phyloP scores from a whole-genome alignment of 2,113 vertebrate genomes.

The Hoplias malabaricus region DNA sequence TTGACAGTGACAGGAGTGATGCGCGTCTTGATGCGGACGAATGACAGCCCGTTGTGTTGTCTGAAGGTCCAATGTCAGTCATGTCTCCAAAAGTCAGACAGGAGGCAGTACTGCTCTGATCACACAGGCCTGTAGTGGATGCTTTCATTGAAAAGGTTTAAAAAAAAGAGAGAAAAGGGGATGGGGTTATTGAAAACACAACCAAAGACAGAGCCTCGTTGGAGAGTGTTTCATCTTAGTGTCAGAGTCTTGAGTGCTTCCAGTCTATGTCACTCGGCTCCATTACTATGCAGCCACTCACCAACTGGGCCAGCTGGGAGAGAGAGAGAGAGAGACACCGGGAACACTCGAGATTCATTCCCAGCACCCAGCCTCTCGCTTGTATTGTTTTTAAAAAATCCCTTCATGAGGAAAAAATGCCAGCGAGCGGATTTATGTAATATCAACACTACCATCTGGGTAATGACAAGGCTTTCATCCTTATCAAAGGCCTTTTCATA shows the following conservation, averaged over 20 bases:
- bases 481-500: slow-evolving; percentile 59
- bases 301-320: slow-evolving; percentile 27
- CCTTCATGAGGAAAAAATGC: not conserved
- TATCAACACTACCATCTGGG: slow-evolving; percentile 61
- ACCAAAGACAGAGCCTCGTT: slow-evolving; percentile 16
- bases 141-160: slow-evolving; percentile 25
- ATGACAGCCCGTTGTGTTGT: not conserved
- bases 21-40: slow-evolving; percentile 2
- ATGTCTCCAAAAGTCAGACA: not conserved
- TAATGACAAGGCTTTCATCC: slow-evolving; percentile 60
- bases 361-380: slow-evolving; percentile 8
- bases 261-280: slow-evolving; percentile 28
- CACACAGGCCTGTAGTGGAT: not conserved
- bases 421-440: slow-evolving; percentile 47
- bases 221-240: slow-evolving; percentile 32
- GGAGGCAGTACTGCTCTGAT: slow-evolving; percentile 22
- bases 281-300: slow-evolving; percentile 22
- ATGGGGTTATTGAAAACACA: slow-evolving; percentile 5
- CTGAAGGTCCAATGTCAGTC: slow-evolving; percentile 18
- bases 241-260: slow-evolving; percentile 22
- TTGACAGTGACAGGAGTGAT: slow-evolving; percentile 4
- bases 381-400: slow-evolving; percentile 48
- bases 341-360: slow-evolving; percentile 6
- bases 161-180: not conserved
- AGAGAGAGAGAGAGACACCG: no score